Evolutionary conservation across 2,113 vertebrate species (phyloP), one percentile per base, ranked within the genome.

Genomic region (Apodemus sylvaticus): DNA sequence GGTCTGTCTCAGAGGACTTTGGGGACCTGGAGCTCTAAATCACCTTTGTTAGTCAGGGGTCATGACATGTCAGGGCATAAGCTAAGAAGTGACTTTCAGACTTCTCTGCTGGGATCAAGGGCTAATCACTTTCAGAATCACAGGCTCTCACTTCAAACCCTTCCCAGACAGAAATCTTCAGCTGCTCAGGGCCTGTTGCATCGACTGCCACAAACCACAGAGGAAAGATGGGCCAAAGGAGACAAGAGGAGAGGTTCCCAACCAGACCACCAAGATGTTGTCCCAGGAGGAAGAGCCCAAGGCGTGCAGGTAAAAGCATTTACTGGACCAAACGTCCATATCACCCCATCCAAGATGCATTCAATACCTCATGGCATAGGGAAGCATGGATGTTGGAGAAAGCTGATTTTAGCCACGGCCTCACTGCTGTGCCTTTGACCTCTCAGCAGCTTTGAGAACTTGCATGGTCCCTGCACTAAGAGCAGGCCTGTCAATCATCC

Each of bases 401-500:
- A 0, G 0, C 5, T 58, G 11, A 8, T 48, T 39, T 22, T 55
- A 39, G 20, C 6, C n/a, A 9, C 1, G 20, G 9, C 53, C 20
- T 26, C 20, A 3, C 78, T 13, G 36, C 1, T 24, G 20, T 1
- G 1, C 22, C 20, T 9, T 6, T 20, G 51, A 79, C 11, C 29
- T 53, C 77, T 36, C 51, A 55, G 77, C 51, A n/a, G 34, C 19
- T 55, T 19, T 55, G 34, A 55, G 51, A 3, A 7, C 34, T 22
- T 55, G 31, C 17, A 53, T 1, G 9, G 22, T 55, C 48, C 48
- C 48, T 79, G 77, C 51, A 12, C 51, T n/a, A 79, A n/a, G 31
- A 36, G 17, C 77, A 55, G 31, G 53, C 34, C 51, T 58, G 20
- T n/a, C 51, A 22, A 13, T 12, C 53, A 24, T 81, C 36, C 5